Base-by-base conservation (phyloP, 2,888 invertebrate species). In the Sericinus montela region DNA sequence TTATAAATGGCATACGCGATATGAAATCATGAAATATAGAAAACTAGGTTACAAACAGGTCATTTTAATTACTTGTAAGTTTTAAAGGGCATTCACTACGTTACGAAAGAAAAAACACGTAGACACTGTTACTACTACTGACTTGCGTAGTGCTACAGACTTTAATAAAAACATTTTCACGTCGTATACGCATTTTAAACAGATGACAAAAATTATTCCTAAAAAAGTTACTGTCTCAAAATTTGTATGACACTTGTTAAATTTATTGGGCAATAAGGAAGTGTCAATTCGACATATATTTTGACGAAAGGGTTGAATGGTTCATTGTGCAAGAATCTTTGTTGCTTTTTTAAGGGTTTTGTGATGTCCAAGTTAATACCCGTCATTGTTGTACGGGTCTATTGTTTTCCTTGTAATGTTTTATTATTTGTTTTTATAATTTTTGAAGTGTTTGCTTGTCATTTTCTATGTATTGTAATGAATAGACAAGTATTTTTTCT, bases 261-360 rank as follows among this genome's bases (percentile, higher is more conserved):
- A 85, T 87, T 87, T 88, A 87, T 67, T 82, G 70, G 52, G 75
- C 81, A 86, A 87, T 86, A 86, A 88, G 88, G 88, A 88, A 88
- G 80, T 85, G 77, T 77, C 73, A 61, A 73, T 72, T 69, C 69
- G 63, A 67, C 65, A 69, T 69, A 80, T 84, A 79, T 82, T 81
- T 85, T 81, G 79, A 85, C 78, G 84, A 85, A 87, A 86, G 88
- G 85, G 80, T 85, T 88, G 78, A 82, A 86, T 79, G 67, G 74
- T 59, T 67, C 72, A 82, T 85, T 86, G 82, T 84, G 55, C 55
- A 57, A 56, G 51, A 55, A 63, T 69, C 69, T 77, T 77, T 77
- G 72, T 77, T 70, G 55, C 65, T 80, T 80, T 80, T 77, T 80
- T 76, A 72, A 63, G 50, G 58, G 60, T 72, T 75, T 75, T 75